These are phyloP conservation scores for Morelia viridis DNA, from an alignment of 2,797 vertebrate genomes.

Conservation along the genomic window DNA sequence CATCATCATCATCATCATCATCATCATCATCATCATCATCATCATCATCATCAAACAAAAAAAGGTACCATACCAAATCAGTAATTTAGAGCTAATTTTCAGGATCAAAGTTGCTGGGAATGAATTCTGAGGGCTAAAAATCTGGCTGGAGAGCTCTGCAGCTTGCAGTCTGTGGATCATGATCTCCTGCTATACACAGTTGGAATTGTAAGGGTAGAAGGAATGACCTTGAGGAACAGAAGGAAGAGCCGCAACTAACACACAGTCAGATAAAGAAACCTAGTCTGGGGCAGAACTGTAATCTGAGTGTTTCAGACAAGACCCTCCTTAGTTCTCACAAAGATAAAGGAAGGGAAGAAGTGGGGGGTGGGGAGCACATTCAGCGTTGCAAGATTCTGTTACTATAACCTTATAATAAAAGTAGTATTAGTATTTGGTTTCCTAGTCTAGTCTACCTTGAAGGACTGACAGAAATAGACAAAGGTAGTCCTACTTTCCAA, in stretches of 20 bases:
- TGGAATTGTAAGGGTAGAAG: neutral
- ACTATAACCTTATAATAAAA: neutral
- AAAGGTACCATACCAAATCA: neutral
- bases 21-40: too few relatives aligned
- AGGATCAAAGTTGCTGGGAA: neutral
- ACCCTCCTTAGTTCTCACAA: neutral
- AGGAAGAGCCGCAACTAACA: neutral
- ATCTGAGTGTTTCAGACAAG: neutral
- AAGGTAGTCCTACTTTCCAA: neutral
- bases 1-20: too few relatives aligned
- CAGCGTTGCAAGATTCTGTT: neutral
- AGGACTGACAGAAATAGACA: neutral
- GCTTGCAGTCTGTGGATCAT: neutral
- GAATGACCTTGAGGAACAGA: neutral
- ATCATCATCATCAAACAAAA: neutral
- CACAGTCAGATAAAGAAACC: neutral
- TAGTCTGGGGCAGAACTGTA: neutral
- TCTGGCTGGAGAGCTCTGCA: neutral
- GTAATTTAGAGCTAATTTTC: neutral
- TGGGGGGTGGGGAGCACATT: accelerated
- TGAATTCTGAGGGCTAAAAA: neutral
- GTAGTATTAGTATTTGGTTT: too few relatives aligned
- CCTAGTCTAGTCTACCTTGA: neutral
- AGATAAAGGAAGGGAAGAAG: neutral
- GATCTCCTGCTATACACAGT: neutral